Evolutionary conservation across 64 coral and sea anemone species (phyloP).

Genomic region (Acropora yongei): DNA sequence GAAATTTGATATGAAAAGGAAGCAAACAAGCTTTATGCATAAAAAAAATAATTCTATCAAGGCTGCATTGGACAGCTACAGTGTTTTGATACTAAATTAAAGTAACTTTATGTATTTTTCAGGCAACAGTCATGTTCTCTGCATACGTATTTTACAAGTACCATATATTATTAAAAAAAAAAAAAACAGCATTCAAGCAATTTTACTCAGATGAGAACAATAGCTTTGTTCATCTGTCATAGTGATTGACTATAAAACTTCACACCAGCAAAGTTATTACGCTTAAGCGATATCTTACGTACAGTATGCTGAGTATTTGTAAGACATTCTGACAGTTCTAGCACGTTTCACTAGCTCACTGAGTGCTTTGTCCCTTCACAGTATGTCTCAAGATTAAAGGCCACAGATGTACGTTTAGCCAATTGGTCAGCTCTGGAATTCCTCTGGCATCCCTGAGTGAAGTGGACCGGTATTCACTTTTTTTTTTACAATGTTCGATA

Average conservation of each 20-base stretch:
- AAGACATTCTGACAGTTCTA: background rate
- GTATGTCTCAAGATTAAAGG: background rate
- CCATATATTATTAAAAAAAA: background rate
- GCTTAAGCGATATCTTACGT: background rate
- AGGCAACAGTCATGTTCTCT: too few species aligned
- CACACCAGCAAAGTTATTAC: background rate
- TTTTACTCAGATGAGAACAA: background rate
- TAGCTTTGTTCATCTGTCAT: background rate
- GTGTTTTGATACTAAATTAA: background rate
- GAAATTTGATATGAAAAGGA: background rate
- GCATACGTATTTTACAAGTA: background rate
- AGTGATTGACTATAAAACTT: background rate
- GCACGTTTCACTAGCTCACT: background rate
- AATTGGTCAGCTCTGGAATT: background rate
- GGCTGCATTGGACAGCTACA: background rate
- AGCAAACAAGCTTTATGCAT: background rate
- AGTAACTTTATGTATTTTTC: too few species aligned
- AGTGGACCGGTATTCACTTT: background rate
- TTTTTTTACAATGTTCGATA: conserved; percentile 22
- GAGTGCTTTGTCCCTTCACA: background rate
- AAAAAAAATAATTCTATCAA: too few species aligned
- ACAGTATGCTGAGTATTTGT: background rate
- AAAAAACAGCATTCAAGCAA: background rate
- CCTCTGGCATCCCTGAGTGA: background rate
- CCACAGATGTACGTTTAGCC: too few species aligned